These are phyloP conservation scores for Eudyptes chrysolophus DNA, from an alignment of 2,113 vertebrate species.

Conservation along the genomic window DNA sequence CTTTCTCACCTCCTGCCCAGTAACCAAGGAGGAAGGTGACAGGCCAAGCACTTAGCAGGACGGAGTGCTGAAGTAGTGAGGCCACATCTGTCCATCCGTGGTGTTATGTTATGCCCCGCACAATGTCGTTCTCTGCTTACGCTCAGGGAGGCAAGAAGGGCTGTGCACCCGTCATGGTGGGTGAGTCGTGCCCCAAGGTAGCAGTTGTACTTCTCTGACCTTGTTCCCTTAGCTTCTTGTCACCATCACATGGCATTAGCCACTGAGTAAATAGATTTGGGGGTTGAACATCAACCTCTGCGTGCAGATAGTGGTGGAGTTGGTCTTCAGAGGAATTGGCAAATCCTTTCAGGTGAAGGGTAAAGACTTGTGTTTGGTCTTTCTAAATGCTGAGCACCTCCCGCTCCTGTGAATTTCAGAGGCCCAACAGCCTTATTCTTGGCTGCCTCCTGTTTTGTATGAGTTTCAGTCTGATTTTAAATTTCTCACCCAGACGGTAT, in stretches of 20 bases:
- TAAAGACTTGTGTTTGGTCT: neutral
- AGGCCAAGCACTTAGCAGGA: neutral
- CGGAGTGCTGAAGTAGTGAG: neutral
- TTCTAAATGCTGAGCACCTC: neutral
- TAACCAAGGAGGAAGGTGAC: neutral
- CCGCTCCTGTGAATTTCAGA: neutral
- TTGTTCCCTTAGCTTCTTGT: neutral
- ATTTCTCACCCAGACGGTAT: neutral
- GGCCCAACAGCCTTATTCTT: neutral
- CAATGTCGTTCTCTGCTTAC: neutral
- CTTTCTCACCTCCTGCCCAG: neutral
- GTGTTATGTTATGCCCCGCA: neutral
- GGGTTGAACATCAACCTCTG: neutral
- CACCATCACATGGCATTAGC: neutral
- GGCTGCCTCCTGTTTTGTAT: neutral
- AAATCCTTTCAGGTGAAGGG: neutral
- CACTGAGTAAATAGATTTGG: neutral
- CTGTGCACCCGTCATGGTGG: accelerated
- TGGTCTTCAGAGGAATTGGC: neutral
- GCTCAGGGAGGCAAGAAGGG: neutral
- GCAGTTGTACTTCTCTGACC: neutral
- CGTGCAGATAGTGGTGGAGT: neutral
- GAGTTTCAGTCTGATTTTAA: neutral
- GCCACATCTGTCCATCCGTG: neutral
- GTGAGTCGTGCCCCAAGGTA: neutral